Evolutionary conservation across 2,888 invertebrate species (phyloP).

Genomic region (Nebria brevicollis): DNA sequence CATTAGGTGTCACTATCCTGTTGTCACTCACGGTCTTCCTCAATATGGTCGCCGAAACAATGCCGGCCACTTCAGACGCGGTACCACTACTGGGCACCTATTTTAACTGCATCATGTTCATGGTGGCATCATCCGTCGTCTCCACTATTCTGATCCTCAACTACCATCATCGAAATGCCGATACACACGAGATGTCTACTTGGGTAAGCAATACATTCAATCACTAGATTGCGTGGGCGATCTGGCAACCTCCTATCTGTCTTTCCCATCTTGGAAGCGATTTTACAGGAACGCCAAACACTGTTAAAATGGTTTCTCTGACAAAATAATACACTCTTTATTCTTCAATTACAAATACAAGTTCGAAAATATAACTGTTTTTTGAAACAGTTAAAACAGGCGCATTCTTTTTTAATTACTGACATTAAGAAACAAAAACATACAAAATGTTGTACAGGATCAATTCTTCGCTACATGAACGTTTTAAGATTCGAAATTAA

Average conservation of each 20-base stretch:
- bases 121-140: conserved; percentile 98
- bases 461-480: no score
- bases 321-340: neutral
- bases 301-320: neutral
- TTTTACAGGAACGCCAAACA: neutral
- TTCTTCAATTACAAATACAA: no score
- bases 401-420: no score
- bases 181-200: conserved; percentile 96
- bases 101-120: conserved; percentile 99
- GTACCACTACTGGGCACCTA: conserved; percentile 93
- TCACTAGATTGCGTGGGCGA: neutral
- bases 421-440: no score
- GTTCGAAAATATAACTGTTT: no score
- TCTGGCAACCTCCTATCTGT: neutral
- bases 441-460: no score
- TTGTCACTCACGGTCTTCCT: conserved; percentile 98
- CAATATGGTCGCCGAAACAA: conserved; percentile 98
- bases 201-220: conserved; percentile 74
- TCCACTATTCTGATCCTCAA: conserved; percentile 97
- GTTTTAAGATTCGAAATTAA: no score
- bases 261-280: neutral
- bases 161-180: conserved; percentile 96
- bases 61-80: conserved; percentile 97
- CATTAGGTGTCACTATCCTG: conserved; percentile 96
- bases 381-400: no score